Evolutionary conservation across 2,888 invertebrate genomes (phyloP), one percentile per base, ranked within the genome.

Genomic region (Melolontha melolontha): DNA sequence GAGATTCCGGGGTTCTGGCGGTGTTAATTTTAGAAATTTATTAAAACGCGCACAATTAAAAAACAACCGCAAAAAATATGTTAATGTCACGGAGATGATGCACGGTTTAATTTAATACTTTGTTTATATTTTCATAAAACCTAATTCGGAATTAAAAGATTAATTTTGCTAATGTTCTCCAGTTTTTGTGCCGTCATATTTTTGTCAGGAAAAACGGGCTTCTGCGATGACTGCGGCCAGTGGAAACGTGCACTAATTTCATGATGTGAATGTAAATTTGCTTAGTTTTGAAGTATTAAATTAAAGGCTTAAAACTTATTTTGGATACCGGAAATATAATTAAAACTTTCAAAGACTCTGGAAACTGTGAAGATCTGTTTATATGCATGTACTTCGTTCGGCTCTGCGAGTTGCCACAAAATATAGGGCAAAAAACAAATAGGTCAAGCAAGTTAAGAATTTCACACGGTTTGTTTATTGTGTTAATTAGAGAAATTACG

Each of bases 291-390:
- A 62, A 49, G 59, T 47, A 62, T 62, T 62, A 62, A 62, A 62
- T 62, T 62, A 62, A 62, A 47, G 59, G 59, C 59, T 62, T 62
- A 34, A 62, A 62, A 62, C 59, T 62, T 34, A 62, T 62, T 62
- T 62, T 47, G 59, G 34, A 62, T 47, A 62, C 59, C 59, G 47
- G 14, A 22, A 47, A 62, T 62, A 62, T 62, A 62, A 62, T 62
- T 62, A 62, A 62, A 62, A 62, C 47, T 62, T 62, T 47, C 47
- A 16, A 47, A 62, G 47, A 47, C 29, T 34, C 14, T 16, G 40
- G 29, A 17, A 54, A 17, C 40, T 54, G 16, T 14, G 16, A 47
- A 44, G 34, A 62, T 47, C 47, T 62, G 59, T 62, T n/a, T 47
- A 39, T 62, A 29, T 34, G 17, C 7, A 6, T 34, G 34, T 12